A percentile compares a stretch with the other conserved stretches of the same genome.
These are phyloP conservation scores for Acanthurus leucopareius DNA, from an alignment of 2,797 vertebrate genomes.

Conservation along the genomic window DNA sequence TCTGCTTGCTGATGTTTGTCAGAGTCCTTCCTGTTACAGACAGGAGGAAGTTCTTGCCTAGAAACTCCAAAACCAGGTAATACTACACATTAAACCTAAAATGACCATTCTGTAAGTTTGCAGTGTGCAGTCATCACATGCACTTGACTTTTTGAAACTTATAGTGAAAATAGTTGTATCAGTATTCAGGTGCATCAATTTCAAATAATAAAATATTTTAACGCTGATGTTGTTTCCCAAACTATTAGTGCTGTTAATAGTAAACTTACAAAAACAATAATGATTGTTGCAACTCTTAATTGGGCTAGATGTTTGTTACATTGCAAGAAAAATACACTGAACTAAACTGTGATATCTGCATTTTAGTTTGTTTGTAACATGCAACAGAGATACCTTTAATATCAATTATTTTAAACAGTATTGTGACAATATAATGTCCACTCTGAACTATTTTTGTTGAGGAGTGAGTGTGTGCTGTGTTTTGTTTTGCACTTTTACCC, in stretches of 20 bases:
- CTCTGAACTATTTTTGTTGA: not conserved
- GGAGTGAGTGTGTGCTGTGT: not conserved
- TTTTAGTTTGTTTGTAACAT: not conserved
- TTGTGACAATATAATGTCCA: not conserved
- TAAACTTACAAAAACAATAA: not conserved
- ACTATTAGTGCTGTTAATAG: not conserved
- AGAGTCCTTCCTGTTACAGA: conserved; percentile 29
- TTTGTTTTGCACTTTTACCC: not conserved
- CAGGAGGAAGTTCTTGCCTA: conserved; percentile 1
- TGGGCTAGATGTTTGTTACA: not conserved
- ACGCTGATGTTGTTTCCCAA: not conserved
- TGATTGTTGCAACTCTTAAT: not conserved
- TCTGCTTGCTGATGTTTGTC: conserved; percentile 20
- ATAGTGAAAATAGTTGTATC: not conserved
- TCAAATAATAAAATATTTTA: not conserved
- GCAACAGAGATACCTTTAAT: not conserved
- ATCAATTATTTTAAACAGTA: not conserved
- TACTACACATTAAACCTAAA: not conserved
- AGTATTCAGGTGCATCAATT: not conserved
- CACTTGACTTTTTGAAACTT: not conserved
- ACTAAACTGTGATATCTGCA: not conserved
- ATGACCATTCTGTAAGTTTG: not conserved
- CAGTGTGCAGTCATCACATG: not conserved
- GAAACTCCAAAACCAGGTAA: not conserved
- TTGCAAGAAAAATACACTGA: conserved; percentile 1